phyloP scores from a whole-genome alignment of 2,113 vertebrate species.

The Vulpes vulpes region DNA sequence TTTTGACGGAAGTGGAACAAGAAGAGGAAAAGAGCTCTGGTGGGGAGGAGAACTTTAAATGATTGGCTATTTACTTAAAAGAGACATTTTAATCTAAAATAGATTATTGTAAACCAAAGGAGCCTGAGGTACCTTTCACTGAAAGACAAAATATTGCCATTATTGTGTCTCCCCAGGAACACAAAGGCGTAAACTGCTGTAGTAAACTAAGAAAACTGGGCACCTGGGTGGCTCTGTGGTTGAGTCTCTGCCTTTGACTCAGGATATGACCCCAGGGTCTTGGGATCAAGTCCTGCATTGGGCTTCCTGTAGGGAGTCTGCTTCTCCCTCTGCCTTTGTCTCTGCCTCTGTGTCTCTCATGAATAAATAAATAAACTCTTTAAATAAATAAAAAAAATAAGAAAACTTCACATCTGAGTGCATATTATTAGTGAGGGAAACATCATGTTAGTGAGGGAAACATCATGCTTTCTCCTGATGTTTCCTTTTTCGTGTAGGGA shows the following conservation, averaged over 20 bases:
- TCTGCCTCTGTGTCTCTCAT: too few species aligned
- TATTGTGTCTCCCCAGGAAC: neutral
- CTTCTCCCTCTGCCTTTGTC: too few species aligned
- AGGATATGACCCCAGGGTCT: too few species aligned
- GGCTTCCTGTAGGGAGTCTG: too few species aligned
- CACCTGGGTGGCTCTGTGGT: too few species aligned
- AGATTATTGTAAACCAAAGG: neutral
- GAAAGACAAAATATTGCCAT: neutral
- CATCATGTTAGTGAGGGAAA: neutral
- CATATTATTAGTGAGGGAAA: neutral
- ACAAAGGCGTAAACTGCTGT: neutral
- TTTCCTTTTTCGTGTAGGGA: neutral
- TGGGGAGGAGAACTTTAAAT: neutral
- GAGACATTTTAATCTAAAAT: too few species aligned
- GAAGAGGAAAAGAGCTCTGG: neutral
- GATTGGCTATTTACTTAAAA: neutral
- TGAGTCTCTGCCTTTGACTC: too few species aligned
- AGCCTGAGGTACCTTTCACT: neutral
- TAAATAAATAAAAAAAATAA: neutral
- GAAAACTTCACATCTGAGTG: neutral
- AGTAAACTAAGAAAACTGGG: neutral
- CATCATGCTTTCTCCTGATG: neutral
- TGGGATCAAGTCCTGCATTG: too few species aligned
- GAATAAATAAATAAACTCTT: too few species aligned
- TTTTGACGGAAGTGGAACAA: neutral